Percentiles rank a stretch among this genome's conserved stretches.
These are phyloP conservation scores for Notospermus geniculatus DNA, from an alignment of 1,140 invertebrate genomes.

Conservation along the genomic window DNA sequence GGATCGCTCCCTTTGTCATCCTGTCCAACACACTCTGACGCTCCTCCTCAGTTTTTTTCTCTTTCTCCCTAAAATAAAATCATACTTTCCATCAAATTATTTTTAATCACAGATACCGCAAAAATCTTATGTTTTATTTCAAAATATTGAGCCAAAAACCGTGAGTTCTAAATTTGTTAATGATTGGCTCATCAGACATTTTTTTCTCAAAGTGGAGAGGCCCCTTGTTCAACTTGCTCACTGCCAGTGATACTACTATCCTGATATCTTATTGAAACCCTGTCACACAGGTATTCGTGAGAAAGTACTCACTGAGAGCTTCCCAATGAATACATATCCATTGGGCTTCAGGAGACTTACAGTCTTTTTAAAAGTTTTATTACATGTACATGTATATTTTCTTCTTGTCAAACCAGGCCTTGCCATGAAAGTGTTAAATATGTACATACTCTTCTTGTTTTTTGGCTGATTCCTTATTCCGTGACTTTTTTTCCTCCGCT, in stretches of 20 bases:
- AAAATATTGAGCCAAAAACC: background rate
- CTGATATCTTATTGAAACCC: too few relatives aligned
- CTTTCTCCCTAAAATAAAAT: conserved; percentile 26
- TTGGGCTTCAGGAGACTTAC: too few relatives aligned
- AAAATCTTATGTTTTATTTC: conserved; percentile 22
- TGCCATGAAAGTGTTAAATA: conserved; percentile 16
- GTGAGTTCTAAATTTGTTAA: conserved; percentile 1
- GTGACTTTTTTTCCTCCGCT: conserved; percentile 61
- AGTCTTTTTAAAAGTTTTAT: too few relatives aligned
- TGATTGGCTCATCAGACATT: background rate
- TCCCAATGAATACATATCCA: too few relatives aligned
- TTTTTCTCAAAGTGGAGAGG: background rate
- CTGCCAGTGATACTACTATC: too few relatives aligned
- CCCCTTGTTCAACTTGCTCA: too few relatives aligned
- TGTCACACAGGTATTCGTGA: too few relatives aligned
- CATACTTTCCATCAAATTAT: conserved; percentile 19
- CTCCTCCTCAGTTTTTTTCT: too few relatives aligned
- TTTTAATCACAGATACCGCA: conserved; percentile 14
- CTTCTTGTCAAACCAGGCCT: conserved; percentile 20
- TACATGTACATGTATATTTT: too few relatives aligned
- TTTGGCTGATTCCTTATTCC: conserved; percentile 29
- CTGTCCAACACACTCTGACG: conserved; percentile 16
- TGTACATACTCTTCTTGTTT: conserved; percentile 24
- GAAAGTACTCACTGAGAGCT: too few relatives aligned
- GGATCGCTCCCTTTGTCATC: conserved; percentile 68